Conservation (phyloP, 2,113 vertebrate genomes). For the Peucedramus taeniatus region DNA sequence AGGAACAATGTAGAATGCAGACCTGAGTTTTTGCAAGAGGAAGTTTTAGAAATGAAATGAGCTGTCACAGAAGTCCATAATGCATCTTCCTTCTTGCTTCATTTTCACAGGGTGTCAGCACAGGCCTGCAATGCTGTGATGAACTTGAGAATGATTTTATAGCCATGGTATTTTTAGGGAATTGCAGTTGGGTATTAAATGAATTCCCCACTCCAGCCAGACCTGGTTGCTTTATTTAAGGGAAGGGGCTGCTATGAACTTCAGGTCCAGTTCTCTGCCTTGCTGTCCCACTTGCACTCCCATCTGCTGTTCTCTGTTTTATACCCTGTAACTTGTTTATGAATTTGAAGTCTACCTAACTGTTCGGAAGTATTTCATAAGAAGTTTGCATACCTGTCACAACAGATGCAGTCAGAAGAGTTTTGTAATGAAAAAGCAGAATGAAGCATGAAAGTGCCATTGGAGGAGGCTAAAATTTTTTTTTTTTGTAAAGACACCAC, state of each 20-base stretch:
- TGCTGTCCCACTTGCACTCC: not conserved
- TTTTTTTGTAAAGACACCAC: not conserved
- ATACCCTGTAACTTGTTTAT: not conserved
- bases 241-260: not conserved
- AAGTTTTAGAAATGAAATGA: not conserved
- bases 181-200: not conserved
- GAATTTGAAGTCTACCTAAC: not conserved
- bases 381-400: not conserved
- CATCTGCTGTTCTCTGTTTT: not conserved
- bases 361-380: not conserved
- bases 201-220: not conserved
- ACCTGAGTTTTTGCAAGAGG: not conserved
- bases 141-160: not conserved
- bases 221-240: not conserved
- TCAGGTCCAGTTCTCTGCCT: not conserved
- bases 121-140: not conserved
- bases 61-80: not conserved
- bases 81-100: not conserved
- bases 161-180: not conserved
- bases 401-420: not conserved
- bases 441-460: not conserved
- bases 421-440: not conserved
- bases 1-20: not conserved
- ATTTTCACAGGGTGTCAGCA: not conserved
- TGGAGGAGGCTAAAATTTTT: not conserved